A percentile compares a stretch with the other conserved stretches of the same genome.
These are phyloP conservation scores for Hymenochirus boettgeri DNA, from an alignment of 2,113 vertebrate genomes.

Conservation along the genomic window DNA sequence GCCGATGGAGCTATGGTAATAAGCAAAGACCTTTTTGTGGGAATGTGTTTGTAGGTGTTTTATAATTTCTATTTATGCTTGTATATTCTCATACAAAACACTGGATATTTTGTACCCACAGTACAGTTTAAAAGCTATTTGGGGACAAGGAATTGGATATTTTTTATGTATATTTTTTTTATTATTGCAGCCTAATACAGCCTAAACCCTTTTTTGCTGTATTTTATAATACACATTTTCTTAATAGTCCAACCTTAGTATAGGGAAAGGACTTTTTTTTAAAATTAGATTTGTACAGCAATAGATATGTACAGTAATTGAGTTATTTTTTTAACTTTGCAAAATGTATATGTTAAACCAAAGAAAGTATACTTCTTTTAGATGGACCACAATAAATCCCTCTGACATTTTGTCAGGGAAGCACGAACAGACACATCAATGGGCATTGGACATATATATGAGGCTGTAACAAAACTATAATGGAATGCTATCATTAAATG, in stretches of 20 bases:
- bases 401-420: not conserved
- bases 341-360: slow-evolving; percentile 11
- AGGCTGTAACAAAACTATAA: too few species aligned
- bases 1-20: not conserved
- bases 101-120: slow-evolving; percentile 32
- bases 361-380: not conserved
- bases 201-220: slow-evolving; percentile 15
- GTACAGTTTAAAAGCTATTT: slow-evolving; percentile 1
- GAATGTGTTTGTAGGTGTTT: slow-evolving; percentile 12
- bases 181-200: slow-evolving; percentile 22
- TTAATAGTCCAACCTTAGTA: slow-evolving; percentile 8
- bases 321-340: too few species aligned
- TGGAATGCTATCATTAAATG: too few species aligned
- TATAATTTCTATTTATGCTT: slow-evolving; percentile 38
- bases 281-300: too few species aligned
- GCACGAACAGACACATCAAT: too few species aligned
- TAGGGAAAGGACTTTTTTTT: too few species aligned
- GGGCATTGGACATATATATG: too few species aligned
- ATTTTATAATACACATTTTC: slow-evolving; percentile 26
- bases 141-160: too few species aligned
- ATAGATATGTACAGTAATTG: too few species aligned
- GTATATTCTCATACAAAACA: slow-evolving; percentile 21
- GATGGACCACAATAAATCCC: not conserved
- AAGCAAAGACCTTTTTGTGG: not conserved
- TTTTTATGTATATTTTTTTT: too few species aligned